Evolutionary conservation across 2,113 vertebrate species (phyloP), one percentile per base, ranked within the genome.

Genomic region (Riparia riparia): DNA sequence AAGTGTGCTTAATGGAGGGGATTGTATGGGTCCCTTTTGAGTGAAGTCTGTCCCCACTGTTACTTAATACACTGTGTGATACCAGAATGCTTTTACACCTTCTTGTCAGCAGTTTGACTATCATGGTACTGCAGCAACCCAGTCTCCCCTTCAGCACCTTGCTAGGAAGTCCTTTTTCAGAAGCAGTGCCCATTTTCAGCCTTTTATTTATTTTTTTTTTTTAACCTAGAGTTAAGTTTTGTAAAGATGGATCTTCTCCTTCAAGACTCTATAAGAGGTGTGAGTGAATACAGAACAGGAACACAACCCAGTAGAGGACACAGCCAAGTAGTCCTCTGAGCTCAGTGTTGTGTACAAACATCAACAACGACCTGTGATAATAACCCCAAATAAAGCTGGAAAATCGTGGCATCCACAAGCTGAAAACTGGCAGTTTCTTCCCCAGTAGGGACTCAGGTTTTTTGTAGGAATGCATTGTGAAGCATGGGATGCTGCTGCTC

Each of bases 291-390:
- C 31, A 28, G 42, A 82, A 49, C 22, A 60, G 34, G 42, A 20
- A 34, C 3, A 1, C 1, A 1, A 34, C 26, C 22, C 1, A 1
- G 5, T 19, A 71, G 82, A 81, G 34, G 42, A 51, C 57, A 51
- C 19, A 61, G 66, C 7, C 45, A 37, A 5, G 2, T 37, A 88
- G 32, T 88, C 80, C 74, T 88, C 57, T 51, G 58, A 61, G 20
- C 21, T 72, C 29, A 56, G 7, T 25, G 26, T 25, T 56, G 49
- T 25, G 9, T 68, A 26, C 20, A 51, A 80, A 25, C 2, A 31
- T 10, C 4, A 1, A 18, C 16, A 92, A 8, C 12, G 2, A 9
- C 12, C 39, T 53, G 18, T 61, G 54, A 41, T 74, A 69, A 65
- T 26, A 84, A 65, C 9, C 20, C 25, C 37, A 12, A 53, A 77